Conservation (phyloP, 2,797 vertebrate species). For the Lepus townsendii region DNA sequence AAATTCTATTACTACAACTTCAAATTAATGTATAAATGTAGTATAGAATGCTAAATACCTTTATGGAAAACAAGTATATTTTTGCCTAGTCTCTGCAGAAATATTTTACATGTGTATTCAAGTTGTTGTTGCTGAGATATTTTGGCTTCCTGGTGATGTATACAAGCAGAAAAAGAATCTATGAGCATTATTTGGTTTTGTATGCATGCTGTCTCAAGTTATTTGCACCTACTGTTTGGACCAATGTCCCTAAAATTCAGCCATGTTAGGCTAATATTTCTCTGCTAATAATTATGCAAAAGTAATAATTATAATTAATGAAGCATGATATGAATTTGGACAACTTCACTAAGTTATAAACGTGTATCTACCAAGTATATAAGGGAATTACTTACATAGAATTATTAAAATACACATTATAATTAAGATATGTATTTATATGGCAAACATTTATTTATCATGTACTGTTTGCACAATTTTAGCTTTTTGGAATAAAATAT, state of each 20-base stretch:
- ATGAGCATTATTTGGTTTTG: slow-evolving; percentile 76
- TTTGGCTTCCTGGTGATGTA: slow-evolving; percentile 86
- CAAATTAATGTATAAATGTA: slow-evolving; percentile 89
- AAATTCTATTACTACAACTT: slow-evolving; percentile 85
- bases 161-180: slow-evolving; percentile 80
- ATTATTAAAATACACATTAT: not conserved
- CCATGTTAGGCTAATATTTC: not conserved
- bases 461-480: slow-evolving; percentile 18
- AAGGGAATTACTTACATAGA: not conserved
- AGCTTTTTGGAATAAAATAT: not conserved
- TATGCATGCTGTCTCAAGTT: slow-evolving; percentile 75
- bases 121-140: slow-evolving; percentile 90
- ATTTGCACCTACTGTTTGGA: slow-evolving; percentile 72
- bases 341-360: slow-evolving; percentile 35
- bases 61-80: slow-evolving; percentile 86
- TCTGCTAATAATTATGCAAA: slow-evolving; percentile 37
- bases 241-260: slow-evolving; percentile 58
- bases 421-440: not conserved
- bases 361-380: not conserved
- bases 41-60: slow-evolving; percentile 88
- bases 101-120: slow-evolving; percentile 89
- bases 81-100: slow-evolving; percentile 85
- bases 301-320: slow-evolving; percentile 52
- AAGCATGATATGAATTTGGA: not conserved
- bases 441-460: not conserved